Base-by-base conservation (phyloP, 2,797 vertebrate genomes). In the Sandelia bainsii region DNA sequence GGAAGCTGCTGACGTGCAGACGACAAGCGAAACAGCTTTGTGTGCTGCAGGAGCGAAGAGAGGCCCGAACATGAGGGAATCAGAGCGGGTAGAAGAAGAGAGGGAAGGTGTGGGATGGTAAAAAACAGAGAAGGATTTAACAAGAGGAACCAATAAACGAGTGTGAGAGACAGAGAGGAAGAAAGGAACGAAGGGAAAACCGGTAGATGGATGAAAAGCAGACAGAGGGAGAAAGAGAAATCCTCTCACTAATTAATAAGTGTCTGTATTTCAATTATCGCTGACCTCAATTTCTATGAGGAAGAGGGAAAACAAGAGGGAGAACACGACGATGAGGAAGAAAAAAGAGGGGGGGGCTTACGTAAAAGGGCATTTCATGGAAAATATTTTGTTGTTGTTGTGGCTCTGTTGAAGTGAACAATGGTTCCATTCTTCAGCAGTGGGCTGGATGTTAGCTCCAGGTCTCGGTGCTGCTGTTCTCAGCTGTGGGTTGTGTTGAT, bases 201-300 rank as follows among this genome's bases (percentile, higher is more conserved):
- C 6, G 29, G 29, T 1, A 32, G 29, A 32, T 25, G 25, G 25
- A 25, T 25, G 25, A 25, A 25, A 25, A 25, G 25, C 25, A 25
- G 25, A 50, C 8, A 9, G 6, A 34, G 56, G 1, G 20, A 56
- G 56, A 39, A 4, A 29, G 8, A 70, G 60, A 69, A 58, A 79
- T 50, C 51, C 77, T 88, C 80, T 84, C 71, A 86, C 77, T 89
- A 91, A 93, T 93, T 93, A 93, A 88, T 73, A 86, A 75, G 80
- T 88, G 90, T 85, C 81, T 85, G 85, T 48, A 82, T 93, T 88
- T 92, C 87, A 90, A 91, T 91, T 87, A 92, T 89, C 65, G 45
- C 69, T 80, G 86, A 90, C 85, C 87, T 91, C 50, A 14, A 85
- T 90, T 79, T 72, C 67, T 58, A 70, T 9, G 65, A 67, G 34